Evolutionary conservation across 2,113 vertebrate species (phyloP).

Genomic region (Uria lomvia): DNA sequence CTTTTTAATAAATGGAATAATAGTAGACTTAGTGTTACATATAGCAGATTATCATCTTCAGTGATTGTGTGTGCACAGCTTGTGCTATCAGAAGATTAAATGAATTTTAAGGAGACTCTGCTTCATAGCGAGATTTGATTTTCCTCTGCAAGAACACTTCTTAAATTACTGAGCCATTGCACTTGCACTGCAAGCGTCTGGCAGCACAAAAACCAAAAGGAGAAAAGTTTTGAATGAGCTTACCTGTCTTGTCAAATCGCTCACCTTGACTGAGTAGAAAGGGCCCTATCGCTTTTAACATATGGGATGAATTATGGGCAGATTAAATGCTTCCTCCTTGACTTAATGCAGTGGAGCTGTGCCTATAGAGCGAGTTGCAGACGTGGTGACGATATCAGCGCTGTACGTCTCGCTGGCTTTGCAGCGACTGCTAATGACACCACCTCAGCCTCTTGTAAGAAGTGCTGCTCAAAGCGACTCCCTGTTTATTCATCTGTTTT

Average conservation of each 20-base stretch:
- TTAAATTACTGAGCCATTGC: background rate
- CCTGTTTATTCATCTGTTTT: background rate
- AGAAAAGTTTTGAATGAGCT: background rate
- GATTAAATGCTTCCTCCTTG: background rate
- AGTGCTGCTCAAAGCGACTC: background rate
- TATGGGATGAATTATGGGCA: background rate
- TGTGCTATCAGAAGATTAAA: slow-evolving; percentile 51
- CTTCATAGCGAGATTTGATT: slow-evolving; percentile 16
- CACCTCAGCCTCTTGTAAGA: background rate
- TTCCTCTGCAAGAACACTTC: background rate
- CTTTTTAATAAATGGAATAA: slow-evolving; percentile 52
- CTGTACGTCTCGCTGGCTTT: background rate
- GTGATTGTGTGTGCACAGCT: slow-evolving; percentile 41
- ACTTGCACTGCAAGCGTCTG: background rate
- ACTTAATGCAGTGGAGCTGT: background rate
- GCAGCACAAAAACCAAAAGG: rapidly evolving
- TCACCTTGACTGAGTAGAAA: background rate
- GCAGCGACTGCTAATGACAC: background rate
- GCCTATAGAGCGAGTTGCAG: rapidly evolving
- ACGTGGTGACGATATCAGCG: rapidly evolving
- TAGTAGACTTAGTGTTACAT: slow-evolving; percentile 28
- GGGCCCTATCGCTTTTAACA: background rate
- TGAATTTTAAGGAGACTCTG: slow-evolving; percentile 12
- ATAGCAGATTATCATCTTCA: slow-evolving; percentile 38
- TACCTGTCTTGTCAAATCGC: background rate